Evolutionary conservation across 2,888 invertebrate genomes (phyloP), one percentile per base, ranked within the genome.

Genomic region (Papilio gigon): DNA sequence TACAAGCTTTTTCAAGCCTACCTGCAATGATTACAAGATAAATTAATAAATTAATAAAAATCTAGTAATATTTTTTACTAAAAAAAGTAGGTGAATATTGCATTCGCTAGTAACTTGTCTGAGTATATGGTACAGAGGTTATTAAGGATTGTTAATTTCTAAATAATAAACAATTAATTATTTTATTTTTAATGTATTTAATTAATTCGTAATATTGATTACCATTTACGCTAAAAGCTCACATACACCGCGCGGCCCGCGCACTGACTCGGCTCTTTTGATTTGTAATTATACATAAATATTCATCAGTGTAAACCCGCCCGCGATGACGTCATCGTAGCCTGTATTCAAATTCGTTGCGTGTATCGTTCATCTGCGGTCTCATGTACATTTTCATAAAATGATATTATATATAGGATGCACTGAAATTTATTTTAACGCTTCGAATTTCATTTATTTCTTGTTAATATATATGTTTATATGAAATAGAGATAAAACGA

Each of bases 271-370:
- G 25, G 4, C 44, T 22, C 68, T 63, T 27, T 68, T 63, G 58
- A 63, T 63, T 63, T 58, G 58, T 44, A 44, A 58, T 53, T 35
- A 17, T 47, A 65, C 71, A 78, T 81, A 80, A 78, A 80, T 80
- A 80, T 80, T 80, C 79, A 80, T 63, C 56, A 56, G 75, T 74
- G 75, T 70, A 69, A 70, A 73, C 70, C 70, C 77, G 77, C 79
- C 78, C 78, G 75, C 74, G 78, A 78, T 78, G 76, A 78, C 75
- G 73, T 74, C 73, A 71, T 74, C 63, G 74, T 75, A 73, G 75
- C 76, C 75, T 79, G 79, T 77, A 79, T 80, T 78, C 77, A 75
- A 77, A 79, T 77, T 73, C 71, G 72, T 72, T 74, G 72, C 70
- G 72, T 69, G 71, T 71, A 67, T 68, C 71, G 71, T 59, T 42